These are phyloP conservation scores for Chaetodon trifasciatus DNA, from an alignment of 2,797 vertebrate genomes.

Conservation along the genomic window DNA sequence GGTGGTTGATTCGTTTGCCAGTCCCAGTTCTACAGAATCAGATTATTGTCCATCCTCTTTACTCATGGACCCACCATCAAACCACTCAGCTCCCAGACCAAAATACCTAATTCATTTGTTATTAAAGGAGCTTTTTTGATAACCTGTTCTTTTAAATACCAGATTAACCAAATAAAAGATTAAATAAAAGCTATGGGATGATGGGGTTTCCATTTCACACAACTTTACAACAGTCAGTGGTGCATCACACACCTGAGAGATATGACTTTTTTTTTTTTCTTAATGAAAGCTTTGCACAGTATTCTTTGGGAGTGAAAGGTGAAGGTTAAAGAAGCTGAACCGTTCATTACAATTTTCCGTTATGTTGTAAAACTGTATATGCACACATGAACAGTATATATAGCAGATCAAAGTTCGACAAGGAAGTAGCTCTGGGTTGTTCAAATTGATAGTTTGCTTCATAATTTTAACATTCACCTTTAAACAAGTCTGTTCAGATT, in stretches of 20 bases:
- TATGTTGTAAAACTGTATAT: constrained; percentile 12
- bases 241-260: neutral
- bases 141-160: too few relatives aligned
- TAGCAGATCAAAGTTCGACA: constrained; percentile 9
- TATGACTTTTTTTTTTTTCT: neutral
- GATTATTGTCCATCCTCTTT: too few relatives aligned
- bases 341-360: neutral
- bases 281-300: neutral
- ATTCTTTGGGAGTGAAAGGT: neutral
- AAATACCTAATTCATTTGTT: too few relatives aligned
- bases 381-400: neutral
- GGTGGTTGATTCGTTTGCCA: too few relatives aligned
- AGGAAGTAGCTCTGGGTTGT: neutral
- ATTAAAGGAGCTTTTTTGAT: too few relatives aligned
- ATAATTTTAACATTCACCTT: constrained; percentile 1
- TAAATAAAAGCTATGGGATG: too few relatives aligned
- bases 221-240: neutral
- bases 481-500: neutral
- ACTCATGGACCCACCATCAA: too few relatives aligned
- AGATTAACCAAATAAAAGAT: neutral
- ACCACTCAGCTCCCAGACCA: too few relatives aligned
- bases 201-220: too few relatives aligned
- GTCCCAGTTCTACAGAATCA: too few relatives aligned
- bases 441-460: neutral
- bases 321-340: neutral